Evolutionary conservation across 37 sponge, comb jelly and placozoan species (phyloP), one percentile per base, ranked within the genome.

Genomic region (Cladorhizidae sp.): DNA sequence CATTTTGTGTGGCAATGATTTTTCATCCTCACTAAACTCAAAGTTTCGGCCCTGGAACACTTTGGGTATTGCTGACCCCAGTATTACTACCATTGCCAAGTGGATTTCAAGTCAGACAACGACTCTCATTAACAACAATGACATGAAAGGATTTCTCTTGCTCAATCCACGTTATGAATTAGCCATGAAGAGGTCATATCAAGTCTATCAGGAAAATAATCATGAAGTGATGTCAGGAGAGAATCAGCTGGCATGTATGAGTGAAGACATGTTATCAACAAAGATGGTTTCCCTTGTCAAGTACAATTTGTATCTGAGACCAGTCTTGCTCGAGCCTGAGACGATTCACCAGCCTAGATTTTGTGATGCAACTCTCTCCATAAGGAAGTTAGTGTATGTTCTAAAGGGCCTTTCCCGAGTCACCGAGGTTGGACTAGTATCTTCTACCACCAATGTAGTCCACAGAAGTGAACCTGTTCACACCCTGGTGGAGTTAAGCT

Each of bases 341-440:
- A 40, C 72, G 5, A 50, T 84, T 7, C 64, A 68, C 0, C 77
- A 80, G 9, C 69, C 62, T 39, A 33, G 81, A 55, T 68, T 78
- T 55, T 15, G 22, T 39, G 85, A 84, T 33, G 67, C 80, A 7
- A 86, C 87, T 25, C 56, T 83, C n/a, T 43, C 65, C 62, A 28
- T 91, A 26, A 78, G 88, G 28, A 74, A 58, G 43, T 23, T 50
- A 0, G 14, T 72, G 22, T 83, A 91, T 74, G 20, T 52, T 36
- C 64, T 92, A 0, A 38, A 84, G 77, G 87, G 91, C 1, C 18
- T 67, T 35, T 37, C 38, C 22, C 29, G 35, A 7, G 83, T 91
- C 14, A 54, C 33, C 0, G 91, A 91, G 75, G 82, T 86, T 40
- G 87, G 91, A 0, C 52, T 67, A 11, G 17, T 55, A 20, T 33